Evolutionary conservation across 2,888 invertebrate genomes (phyloP), one percentile per base, ranked within the genome.

Genomic region (Carpatolechia fugitivella): DNA sequence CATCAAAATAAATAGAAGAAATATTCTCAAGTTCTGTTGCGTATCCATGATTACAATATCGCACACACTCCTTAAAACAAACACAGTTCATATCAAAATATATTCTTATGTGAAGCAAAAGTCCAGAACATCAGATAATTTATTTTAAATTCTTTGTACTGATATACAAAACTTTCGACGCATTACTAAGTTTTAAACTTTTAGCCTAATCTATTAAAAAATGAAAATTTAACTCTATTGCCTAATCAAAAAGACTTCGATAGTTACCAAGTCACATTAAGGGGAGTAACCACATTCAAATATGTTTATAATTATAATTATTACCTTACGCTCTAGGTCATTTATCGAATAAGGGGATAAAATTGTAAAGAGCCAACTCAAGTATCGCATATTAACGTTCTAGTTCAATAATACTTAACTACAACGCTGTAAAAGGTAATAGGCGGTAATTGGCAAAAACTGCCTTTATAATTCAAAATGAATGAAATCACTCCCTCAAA

Each of bases 61-160:
- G 59, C 59, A 64, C 62, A 68, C 63, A 69, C 63, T 68, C 69
- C 60, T 66, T 58, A 73, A 78, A 80, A 77, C 72, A 72, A 81
- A 80, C 74, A 76, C 67, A 66, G 74, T 72, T 77, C 72, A 74
- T 85, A 85, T 83, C 82, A 85, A 85, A 86, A 86, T 85, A 85
- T 79, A 83, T 74, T 78, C 71, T 71, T 70, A 72, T 73, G 70
- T 71, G 72, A 80, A 82, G 76, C 79, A 78, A 76, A 72, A 65
- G 57, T 76, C 61, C 72, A 71, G 76, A 72, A 70, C 63, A 64
- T 60, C 63, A 62, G 65, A 65, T 64, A 65, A 54, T 65, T 67
- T 57, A 40, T 67, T 72, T 70, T 77, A 76, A 77, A 80, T 77
- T 80, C 78, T 87, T 88, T 88, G 88, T 88, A 88, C 88, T 88